These are phyloP conservation scores for Armadillidium nasatum DNA, from an alignment of 1,140 invertebrate genomes.

Conservation along the genomic window DNA sequence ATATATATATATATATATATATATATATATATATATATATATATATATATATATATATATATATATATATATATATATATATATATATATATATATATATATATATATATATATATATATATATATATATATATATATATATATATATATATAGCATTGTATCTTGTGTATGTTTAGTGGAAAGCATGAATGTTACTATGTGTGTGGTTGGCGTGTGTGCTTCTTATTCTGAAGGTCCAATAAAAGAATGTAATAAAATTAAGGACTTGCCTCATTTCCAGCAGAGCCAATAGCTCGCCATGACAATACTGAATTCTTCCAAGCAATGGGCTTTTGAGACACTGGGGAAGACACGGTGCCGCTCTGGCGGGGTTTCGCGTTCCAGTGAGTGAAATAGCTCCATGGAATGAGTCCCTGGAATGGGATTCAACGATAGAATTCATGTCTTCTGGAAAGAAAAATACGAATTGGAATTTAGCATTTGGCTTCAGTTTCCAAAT, in stretches of 20 bases:
- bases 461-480: slow-evolving; percentile 1
- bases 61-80: too few relatives aligned
- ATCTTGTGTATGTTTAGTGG: too few relatives aligned
- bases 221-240: not conserved
- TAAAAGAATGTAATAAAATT: slow-evolving; percentile 12
- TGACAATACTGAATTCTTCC: slow-evolving; percentile 9
- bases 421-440: slow-evolving; percentile 2
- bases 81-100: too few relatives aligned
- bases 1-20: too few relatives aligned
- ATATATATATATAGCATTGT: too few relatives aligned
- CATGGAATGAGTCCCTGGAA: slow-evolving; percentile 1
- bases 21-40: too few relatives aligned
- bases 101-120: too few relatives aligned
- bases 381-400: slow-evolving; percentile 6
- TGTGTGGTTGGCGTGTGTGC: not conserved
- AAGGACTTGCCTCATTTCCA: slow-evolving; percentile 11
- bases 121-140: too few relatives aligned
- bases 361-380: not conserved
- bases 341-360: not conserved
- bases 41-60: too few relatives aligned
- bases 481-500: not conserved
- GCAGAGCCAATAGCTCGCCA: slow-evolving; percentile 10
- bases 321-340: not conserved
- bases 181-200: too few relatives aligned
- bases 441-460: slow-evolving; percentile 4